These are phyloP conservation scores for Scaptomyza parva DNA, from an alignment of 2,888 invertebrate species.

Conservation along the genomic window DNA sequence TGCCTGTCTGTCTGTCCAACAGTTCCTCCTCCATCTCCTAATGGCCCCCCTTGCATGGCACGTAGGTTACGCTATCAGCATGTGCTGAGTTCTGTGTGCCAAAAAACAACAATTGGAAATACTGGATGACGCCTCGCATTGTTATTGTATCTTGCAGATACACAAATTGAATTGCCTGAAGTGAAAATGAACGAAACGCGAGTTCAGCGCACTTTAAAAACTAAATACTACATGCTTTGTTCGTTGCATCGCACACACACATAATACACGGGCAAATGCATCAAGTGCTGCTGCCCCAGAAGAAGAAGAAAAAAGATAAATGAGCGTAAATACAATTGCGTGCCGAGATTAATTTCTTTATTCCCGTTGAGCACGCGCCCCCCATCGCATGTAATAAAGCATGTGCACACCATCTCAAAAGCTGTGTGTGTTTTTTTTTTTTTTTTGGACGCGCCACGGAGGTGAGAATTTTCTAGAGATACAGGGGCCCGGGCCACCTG, in stretches of 20 bases:
- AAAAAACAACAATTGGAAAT: constrained; percentile 49
- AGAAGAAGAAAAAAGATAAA: constrained; percentile 16
- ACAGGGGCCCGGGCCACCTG: no score
- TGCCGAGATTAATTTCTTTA: constrained; percentile 69
- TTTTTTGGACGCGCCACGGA: no score
- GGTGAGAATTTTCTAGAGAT: no score
- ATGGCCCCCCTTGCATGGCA: constrained; percentile 34
- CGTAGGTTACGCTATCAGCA: constrained; percentile 67
- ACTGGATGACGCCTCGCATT: constrained; percentile 56
- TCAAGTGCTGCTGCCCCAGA: constrained; percentile 28
- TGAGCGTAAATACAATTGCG: constrained; percentile 61
- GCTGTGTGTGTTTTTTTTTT: constrained; percentile 20
- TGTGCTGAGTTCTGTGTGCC: constrained; percentile 69
- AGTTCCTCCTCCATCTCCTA: constrained; percentile 12
- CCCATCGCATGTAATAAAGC: constrained; percentile 25
- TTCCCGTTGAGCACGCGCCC: constrained; percentile 55
- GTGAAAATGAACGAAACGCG: constrained; percentile 38
- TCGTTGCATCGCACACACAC: constrained; percentile 49
- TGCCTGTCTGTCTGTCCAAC: constrained; percentile 24
- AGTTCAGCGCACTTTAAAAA: constrained; percentile 76
- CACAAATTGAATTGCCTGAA: constrained; percentile 52
- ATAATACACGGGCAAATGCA: constrained; percentile 1
- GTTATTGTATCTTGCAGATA: constrained; percentile 64
- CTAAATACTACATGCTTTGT: constrained; percentile 28
- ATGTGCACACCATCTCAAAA: constrained; percentile 49